Conservation (phyloP, 2,797 vertebrate genomes). For the Coluber constrictor region DNA sequence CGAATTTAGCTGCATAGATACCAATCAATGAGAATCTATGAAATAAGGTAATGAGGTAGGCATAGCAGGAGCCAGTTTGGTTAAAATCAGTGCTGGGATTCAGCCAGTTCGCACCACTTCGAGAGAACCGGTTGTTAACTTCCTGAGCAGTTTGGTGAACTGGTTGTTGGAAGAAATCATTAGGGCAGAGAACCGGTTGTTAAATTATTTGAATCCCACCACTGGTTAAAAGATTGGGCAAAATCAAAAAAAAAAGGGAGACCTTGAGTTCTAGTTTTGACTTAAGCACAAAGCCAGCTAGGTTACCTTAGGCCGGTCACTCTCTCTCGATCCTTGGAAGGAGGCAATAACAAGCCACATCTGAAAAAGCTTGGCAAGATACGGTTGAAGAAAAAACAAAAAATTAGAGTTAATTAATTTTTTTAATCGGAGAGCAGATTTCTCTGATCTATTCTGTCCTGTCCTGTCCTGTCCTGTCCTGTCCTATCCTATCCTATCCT, state of each 20-base stretch:
- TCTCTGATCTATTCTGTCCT: neutral
- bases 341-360: neutral
- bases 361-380: neutral
- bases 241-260: neutral
- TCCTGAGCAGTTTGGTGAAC: too few species aligned
- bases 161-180: too few species aligned
- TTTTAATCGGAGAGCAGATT: neutral
- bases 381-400: neutral
- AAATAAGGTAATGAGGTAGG: neutral
- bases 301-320: neutral
- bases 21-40: neutral
- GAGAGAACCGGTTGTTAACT: too few species aligned
- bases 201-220: too few species aligned
- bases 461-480: too few species aligned
- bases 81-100: neutral
- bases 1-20: neutral
- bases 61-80: neutral
- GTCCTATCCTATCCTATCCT: rapidly evolving
- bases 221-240: neutral
- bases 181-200: too few species aligned
- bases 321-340: neutral
- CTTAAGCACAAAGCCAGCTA: neutral
- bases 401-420: neutral
- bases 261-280: neutral
- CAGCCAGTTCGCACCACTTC: too few species aligned